Evolutionary conservation across 2,797 vertebrate species (phyloP), one percentile per base, ranked within the genome.

Genomic region (Pelodytes ibericus): DNA sequence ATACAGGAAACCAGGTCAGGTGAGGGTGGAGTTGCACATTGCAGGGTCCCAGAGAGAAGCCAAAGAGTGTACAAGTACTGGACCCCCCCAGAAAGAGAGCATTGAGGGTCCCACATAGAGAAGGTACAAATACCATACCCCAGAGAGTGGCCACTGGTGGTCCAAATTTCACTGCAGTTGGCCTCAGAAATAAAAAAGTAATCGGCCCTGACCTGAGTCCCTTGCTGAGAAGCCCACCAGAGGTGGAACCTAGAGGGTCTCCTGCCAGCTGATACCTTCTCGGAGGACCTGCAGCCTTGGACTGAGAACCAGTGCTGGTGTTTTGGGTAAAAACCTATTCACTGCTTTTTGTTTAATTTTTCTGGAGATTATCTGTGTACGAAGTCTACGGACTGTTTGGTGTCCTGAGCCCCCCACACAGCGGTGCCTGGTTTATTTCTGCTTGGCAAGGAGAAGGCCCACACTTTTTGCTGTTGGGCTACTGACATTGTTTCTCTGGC

Each of bases 31-130:
- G n/a, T n/a, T n/a, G n/a, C n/a, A n/a, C n/a, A n/a, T 1, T 36
- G 11, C 33, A 36, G 33, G 57, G 63, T 29, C 71, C 11, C 72
- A 30, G 63, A 20, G 68, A 27, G 56, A 58, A 24, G 22, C 44
- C 33, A 36, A 11, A 36, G 33, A 36, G 33, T 1, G 24, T 11
- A 3, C 56, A 27, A 3, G 2, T 9, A 8, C 61, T 25, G 24
- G 25, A 15, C 44, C 20, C 51, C 15, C 29, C 8, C 2, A 13
- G 49, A 20, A 51, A 36, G 30, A 26, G 84, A 79, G 82, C 11
- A 49, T n/a, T n/a, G n/a, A n/a, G n/a, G n/a, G n/a, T n/a, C n/a
- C n/a, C n/a, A n/a, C n/a, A n/a, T n/a, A n/a, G n/a, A n/a, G n/a
- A n/a, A n/a, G n/a, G n/a, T n/a, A n/a, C n/a, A n/a, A n/a, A n/a